Evolutionary conservation across 2,888 invertebrate genomes (phyloP).

Genomic region (Melanostoma scalare): DNA sequence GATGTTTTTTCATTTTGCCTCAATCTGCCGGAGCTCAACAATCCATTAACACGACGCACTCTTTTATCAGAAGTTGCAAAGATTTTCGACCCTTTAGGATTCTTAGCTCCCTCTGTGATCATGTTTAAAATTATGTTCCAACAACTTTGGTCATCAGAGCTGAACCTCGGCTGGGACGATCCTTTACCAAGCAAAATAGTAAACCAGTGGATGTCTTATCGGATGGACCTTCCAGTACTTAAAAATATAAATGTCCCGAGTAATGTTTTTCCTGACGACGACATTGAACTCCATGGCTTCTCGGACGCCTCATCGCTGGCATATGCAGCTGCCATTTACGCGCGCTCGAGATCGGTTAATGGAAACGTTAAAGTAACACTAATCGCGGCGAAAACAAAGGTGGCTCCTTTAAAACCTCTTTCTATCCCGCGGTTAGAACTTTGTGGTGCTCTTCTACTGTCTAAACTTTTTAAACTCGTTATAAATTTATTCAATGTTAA

Average conservation of each 20-base stretch:
- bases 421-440: too few relatives aligned
- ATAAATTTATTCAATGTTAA: constrained; percentile 23
- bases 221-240: too few relatives aligned
- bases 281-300: too few relatives aligned
- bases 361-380: constrained; percentile 4
- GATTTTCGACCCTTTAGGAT: constrained; percentile 10
- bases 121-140: constrained; percentile 8
- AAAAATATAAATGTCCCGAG: too few relatives aligned
- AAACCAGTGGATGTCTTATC: too few relatives aligned
- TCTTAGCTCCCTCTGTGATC: constrained; percentile 11
- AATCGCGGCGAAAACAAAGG: too few relatives aligned
- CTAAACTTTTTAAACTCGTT: constrained; percentile 26
- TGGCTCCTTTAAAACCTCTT: too few relatives aligned
- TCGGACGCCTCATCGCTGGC: too few relatives aligned
- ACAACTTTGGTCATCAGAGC: constrained; percentile 15
- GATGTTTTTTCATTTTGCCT: neutral
- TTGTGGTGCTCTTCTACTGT: constrained; percentile 33
- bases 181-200: too few relatives aligned
- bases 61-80: constrained; percentile 5
- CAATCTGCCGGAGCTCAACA: neutral
- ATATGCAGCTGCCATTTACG: too few relatives aligned
- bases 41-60: neutral
- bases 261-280: too few relatives aligned
- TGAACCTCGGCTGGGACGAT: neutral
- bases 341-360: neutral